phyloP scores from a whole-genome alignment of 2,113 vertebrate genomes.

The Phocoena phocoena region DNA sequence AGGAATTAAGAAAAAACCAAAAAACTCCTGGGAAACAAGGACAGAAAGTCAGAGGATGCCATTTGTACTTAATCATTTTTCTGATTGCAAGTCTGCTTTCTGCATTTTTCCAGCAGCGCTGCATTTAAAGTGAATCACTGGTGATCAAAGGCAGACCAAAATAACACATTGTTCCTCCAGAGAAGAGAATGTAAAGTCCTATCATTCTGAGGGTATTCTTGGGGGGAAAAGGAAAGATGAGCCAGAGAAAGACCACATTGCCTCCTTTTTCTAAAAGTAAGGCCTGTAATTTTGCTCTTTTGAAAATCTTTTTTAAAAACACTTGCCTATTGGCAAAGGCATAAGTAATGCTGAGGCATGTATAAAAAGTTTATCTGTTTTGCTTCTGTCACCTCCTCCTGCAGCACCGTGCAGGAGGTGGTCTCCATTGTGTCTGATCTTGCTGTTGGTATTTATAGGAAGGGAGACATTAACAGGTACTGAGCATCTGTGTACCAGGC shows the following conservation, averaged over 20 bases:
- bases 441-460: slow-evolving; percentile 44
- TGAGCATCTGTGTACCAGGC: not conserved
- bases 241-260: slow-evolving; percentile 37
- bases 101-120: slow-evolving; percentile 63
- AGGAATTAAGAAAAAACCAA: not conserved
- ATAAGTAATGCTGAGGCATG: not conserved
- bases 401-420: not conserved
- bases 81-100: slow-evolving; percentile 55
- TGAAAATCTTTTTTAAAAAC: slow-evolving; percentile 68
- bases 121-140: slow-evolving; percentile 67
- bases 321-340: slow-evolving; percentile 2
- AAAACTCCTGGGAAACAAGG: not conserved
- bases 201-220: slow-evolving; percentile 52
- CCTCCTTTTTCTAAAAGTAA: slow-evolving; percentile 63
- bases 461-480: not conserved
- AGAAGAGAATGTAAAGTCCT: slow-evolving; percentile 51
- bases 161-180: slow-evolving; percentile 63
- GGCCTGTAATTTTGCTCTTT: slow-evolving; percentile 73
- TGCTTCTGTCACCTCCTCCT: not conserved
- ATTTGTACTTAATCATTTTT: slow-evolving; percentile 62
- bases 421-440: not conserved
- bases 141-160: slow-evolving; percentile 65
- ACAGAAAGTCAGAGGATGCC: slow-evolving; percentile 39
- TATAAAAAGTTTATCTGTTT: slow-evolving; percentile 21
- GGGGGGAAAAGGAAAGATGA: slow-evolving; percentile 2